Evolutionary conservation across 2,113 vertebrate genomes (phyloP).

Genomic region (Hucho hucho): DNA sequence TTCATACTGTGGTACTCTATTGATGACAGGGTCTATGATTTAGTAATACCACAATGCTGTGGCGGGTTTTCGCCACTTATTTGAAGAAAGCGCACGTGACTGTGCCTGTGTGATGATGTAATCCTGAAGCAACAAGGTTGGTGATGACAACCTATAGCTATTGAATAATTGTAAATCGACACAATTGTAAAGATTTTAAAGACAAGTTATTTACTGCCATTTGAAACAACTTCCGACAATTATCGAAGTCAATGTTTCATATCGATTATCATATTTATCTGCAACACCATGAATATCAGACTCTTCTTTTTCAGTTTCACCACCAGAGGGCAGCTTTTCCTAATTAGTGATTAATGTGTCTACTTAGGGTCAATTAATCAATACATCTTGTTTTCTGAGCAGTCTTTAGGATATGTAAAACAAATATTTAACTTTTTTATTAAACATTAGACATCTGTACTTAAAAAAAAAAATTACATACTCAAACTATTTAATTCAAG

Average conservation of each 20-base stretch:
- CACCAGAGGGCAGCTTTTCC: slow-evolving; percentile 3
- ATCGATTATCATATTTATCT: neutral
- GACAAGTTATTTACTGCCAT: neutral
- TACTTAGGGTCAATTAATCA: neutral
- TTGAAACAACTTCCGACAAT: neutral
- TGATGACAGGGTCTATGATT: too few relatives aligned
- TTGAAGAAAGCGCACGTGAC: too few relatives aligned
- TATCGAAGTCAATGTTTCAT: neutral
- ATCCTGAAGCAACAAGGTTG: slow-evolving; percentile 26
- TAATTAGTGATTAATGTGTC: neutral
- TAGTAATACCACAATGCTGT: too few relatives aligned
- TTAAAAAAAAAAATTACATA: neutral
- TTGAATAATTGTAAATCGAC: neutral
- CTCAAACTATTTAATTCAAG: neutral
- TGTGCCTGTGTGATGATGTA: slow-evolving; percentile 34
- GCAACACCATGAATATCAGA: neutral
- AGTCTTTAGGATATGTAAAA: too few relatives aligned
- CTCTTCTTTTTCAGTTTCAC: neutral
- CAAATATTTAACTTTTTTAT: neutral
- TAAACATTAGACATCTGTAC: neutral
- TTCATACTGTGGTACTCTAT: neutral
- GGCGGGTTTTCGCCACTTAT: too few relatives aligned
- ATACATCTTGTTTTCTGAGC: neutral
- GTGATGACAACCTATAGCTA: neutral
- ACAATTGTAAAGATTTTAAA: neutral